Percentiles rank a stretch among this genome's conserved stretches.
These are phyloP conservation scores for Spondyliosoma cantharus DNA, from an alignment of 2,797 vertebrate genomes.

Conservation along the genomic window DNA sequence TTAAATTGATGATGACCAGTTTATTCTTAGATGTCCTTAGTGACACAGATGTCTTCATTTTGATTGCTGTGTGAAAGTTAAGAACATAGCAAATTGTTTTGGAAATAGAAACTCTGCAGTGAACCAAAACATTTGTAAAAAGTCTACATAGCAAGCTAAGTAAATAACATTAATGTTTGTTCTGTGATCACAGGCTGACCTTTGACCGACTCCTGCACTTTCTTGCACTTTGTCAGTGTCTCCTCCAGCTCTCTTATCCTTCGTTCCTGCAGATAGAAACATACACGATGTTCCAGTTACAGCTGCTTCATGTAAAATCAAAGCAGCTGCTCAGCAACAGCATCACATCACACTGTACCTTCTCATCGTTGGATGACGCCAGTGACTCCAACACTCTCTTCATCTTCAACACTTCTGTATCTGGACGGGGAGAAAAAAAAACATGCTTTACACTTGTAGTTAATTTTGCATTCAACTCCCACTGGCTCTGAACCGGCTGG, in stretches of 20 bases:
- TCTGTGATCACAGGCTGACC: slow-evolving; percentile 74
- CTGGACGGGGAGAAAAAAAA: slow-evolving; percentile 72
- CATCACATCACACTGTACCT: slow-evolving; percentile 82
- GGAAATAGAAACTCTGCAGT: not conserved
- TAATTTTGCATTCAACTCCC: not conserved
- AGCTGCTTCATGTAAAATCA: not conserved
- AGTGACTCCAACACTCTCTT: slow-evolving; percentile 90
- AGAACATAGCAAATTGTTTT: not conserved
- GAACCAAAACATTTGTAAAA: not conserved
- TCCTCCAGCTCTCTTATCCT: slow-evolving; percentile 93
- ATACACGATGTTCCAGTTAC: not conserved
- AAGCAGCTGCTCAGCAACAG: slow-evolving; percentile 1
- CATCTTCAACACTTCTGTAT: slow-evolving; percentile 92
- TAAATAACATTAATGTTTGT: not conserved
- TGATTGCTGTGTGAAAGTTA: not conserved
- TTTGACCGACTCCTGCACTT: slow-evolving; percentile 89
- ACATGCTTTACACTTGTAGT: not conserved
- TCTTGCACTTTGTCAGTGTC: slow-evolving; percentile 88
- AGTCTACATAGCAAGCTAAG: not conserved
- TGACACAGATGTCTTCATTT: too few relatives aligned
- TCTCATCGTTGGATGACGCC: slow-evolving; percentile 91
- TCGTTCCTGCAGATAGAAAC: slow-evolving; percentile 83
- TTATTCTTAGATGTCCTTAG: too few relatives aligned
- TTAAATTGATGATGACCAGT: not conserved
- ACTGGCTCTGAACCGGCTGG: not conserved